Evolutionary conservation across 2,797 vertebrate species (phyloP), one percentile per base, ranked within the genome.

Genomic region (Alcedo quadribrachys): DNA sequence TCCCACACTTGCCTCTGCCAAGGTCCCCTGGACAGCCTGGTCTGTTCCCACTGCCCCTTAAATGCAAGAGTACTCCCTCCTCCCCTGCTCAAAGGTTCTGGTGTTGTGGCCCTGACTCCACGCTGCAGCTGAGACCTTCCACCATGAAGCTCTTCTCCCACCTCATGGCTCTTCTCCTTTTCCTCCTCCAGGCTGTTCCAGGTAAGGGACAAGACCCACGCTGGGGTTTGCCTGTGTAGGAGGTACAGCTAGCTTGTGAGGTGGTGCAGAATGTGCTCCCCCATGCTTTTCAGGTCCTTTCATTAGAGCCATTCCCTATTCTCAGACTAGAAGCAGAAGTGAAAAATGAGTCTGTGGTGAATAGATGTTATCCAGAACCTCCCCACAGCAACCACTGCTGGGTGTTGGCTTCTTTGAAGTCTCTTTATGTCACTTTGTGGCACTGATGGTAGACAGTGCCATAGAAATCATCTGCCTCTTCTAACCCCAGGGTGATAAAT

Each of bases 181-280:
- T 91, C 68, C 84, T 93, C 45, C 89, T 92, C 50, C 94, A 93
- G 75, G 89, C 71, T 66, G n/a, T 87, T 89, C 88, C 95, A 96
- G 95, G 94, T 95, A 95, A 95, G 71, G 13, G 24, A 7, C 5
- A 79, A 77, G 24, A 37, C 55, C 45, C 35, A 37, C 0, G 0
- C 17, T 43, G 67, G 25, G 28, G 4, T 87, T 30, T 91, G 54
- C 27, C 81, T 35, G 30, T 17, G 37, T 20, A 30, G 45, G 74
- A 83, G 37, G 30, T 15, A n/a, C 40, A 53, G n/a, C 14, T 48
- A 3, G 0, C 28, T 92, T 3, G 1, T 76, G 37, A 15, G 5
- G 18, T 32, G n/a, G 11, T 81, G 60, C 33, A 70, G 84, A 53
- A 60, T 5, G 2, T 46, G 4, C 6, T 50, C 6, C 16, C 42